A percentile compares a stretch with the other conserved stretches of the same genome.
These are phyloP conservation scores for Fratercula arctica DNA, from an alignment of 2,797 vertebrate genomes.

Conservation along the genomic window DNA sequence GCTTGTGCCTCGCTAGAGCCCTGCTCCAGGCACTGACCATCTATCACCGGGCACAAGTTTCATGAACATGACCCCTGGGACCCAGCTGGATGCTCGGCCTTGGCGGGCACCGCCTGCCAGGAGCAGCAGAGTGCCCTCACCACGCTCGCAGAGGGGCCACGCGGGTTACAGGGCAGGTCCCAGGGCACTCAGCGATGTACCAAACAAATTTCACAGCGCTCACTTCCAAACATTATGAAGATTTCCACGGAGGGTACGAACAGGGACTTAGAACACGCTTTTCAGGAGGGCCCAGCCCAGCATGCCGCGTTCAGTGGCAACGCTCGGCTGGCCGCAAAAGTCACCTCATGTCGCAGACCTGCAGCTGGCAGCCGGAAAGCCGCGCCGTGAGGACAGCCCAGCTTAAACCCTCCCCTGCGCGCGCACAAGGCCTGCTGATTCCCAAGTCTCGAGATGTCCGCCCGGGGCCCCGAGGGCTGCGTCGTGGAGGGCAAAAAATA, in stretches of 20 bases:
- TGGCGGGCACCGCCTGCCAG: fast-evolving
- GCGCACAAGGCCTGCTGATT: neutral
- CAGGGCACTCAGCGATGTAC: neutral
- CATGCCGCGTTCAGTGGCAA: too few species aligned
- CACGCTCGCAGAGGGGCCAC: fast-evolving
- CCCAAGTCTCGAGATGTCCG: constrained; percentile 13
- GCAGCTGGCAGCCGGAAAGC: neutral
- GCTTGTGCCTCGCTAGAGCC: neutral
- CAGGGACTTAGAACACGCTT: fast-evolving
- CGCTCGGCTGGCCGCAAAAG: neutral
- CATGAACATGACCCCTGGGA: neutral
- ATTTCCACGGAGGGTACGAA: neutral
- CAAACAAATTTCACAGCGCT: neutral
- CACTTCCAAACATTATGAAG: neutral
- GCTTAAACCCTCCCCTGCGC: neutral
- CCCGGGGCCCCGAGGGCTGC: neutral
- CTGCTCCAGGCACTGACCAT: fast-evolving
- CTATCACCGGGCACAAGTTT: fast-evolving
- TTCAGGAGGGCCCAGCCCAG: neutral
- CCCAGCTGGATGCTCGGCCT: neutral
- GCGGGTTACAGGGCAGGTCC: neutral
- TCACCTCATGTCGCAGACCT: neutral
- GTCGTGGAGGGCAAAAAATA: neutral
- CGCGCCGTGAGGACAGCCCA: neutral
- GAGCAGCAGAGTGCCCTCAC: neutral